A percentile compares a stretch with the other conserved stretches of the same genome.
Conservation (phyloP, 2,888 invertebrate species). For the Thyatira batis region DNA sequence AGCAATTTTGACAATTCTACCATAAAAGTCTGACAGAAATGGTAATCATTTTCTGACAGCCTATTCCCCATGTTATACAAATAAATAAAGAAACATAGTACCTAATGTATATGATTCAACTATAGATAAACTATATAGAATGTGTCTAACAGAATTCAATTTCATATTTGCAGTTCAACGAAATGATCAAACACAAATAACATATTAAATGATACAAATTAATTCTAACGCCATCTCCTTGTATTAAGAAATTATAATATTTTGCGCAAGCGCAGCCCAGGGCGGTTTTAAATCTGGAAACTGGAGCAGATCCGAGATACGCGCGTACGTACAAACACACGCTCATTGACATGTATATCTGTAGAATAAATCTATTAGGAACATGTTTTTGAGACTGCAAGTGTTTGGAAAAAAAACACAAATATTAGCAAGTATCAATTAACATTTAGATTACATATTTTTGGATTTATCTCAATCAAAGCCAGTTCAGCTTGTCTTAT, state of each 20-base stretch:
- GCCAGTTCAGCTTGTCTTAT: no score
- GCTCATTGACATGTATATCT: constrained; percentile 9
- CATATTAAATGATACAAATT: not conserved
- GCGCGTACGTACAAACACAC: constrained; percentile 18
- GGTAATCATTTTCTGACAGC: no score
- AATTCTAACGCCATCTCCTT: constrained; percentile 27
- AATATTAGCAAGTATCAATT: no score
- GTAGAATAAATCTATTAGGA: not conserved
- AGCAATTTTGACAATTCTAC: no score
- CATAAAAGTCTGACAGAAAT: no score
- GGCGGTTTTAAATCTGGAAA: constrained; percentile 64
- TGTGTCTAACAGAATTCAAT: no score
- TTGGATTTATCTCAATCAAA: no score
- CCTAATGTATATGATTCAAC: no score
- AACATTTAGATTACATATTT: no score
- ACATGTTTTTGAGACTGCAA: not conserved
- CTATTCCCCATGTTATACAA: no score
- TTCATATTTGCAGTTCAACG: not conserved
- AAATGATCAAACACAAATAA: not conserved
- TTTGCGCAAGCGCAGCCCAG: constrained; percentile 45
- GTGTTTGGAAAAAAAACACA: not conserved
- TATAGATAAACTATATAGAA: no score
- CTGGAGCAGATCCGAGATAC: constrained; percentile 55
- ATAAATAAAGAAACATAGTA: not conserved
- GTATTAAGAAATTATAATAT: constrained; percentile 40